These are phyloP conservation scores for Butorides virescens DNA, from an alignment of 2,113 vertebrate genomes.

Conservation along the genomic window DNA sequence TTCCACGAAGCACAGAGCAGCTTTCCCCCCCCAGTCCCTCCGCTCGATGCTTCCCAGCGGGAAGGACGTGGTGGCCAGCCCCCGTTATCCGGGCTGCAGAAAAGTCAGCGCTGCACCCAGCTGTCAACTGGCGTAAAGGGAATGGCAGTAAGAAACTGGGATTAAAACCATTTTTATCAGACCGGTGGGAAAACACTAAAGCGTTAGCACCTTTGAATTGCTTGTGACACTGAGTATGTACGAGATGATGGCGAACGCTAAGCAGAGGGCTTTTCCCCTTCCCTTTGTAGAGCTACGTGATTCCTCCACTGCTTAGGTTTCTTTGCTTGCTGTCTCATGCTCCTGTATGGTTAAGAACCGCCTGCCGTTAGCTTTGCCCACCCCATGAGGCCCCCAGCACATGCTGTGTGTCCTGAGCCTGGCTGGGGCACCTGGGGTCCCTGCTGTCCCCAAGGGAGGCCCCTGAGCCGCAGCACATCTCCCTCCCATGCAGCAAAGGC, in stretches of 20 bases:
- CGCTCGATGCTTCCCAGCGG: background rate
- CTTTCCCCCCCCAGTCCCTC: rapidly evolving
- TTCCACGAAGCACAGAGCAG: background rate
- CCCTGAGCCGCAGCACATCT: background rate
- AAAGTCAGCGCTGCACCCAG: background rate
- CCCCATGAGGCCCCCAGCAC: background rate
- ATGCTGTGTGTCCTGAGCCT: background rate
- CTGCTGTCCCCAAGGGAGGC: background rate
- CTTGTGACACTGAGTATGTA: background rate
- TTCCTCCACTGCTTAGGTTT: background rate
- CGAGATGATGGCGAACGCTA: background rate
- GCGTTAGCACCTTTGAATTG: constrained; percentile 12
- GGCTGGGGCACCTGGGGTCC: background rate
- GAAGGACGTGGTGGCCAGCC: background rate
- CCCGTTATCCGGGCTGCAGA: background rate
- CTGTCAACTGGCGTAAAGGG: background rate
- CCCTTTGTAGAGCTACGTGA: background rate
- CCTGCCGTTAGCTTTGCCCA: background rate
- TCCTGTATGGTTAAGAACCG: background rate
- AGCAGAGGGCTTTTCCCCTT: background rate
- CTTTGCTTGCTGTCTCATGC: background rate
- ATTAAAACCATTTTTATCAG: background rate
- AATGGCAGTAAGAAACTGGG: background rate
- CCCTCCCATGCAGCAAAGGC: background rate
- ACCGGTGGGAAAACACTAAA: background rate